Conservation (phyloP, 2,888 invertebrate species). For the Leptinotarsa haldemani region DNA sequence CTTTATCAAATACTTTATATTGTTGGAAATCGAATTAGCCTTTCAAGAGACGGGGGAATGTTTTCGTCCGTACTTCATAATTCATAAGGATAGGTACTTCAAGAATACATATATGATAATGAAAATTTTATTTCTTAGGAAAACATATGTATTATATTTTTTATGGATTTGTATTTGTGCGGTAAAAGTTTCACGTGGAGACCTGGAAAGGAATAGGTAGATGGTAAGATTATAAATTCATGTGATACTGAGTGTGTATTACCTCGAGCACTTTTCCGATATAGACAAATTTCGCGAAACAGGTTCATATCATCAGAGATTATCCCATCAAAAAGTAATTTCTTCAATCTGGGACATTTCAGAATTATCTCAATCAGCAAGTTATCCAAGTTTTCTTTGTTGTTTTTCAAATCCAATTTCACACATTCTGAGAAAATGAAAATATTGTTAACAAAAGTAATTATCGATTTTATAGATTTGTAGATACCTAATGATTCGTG, state of each 20-base stretch:
- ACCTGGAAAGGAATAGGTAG: conserved; percentile 33
- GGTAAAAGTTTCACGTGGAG: conserved; percentile 38
- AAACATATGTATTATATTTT: conserved; percentile 43
- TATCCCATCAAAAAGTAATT: conserved; percentile 66
- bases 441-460: no score
- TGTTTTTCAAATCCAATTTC: conserved; percentile 65
- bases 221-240: background rate
- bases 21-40: no score
- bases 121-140: conserved; percentile 24
- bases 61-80: no score
- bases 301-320: conserved; percentile 63
- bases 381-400: conserved; percentile 66
- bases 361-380: conserved; percentile 61
- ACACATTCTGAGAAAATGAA: conserved; percentile 59
- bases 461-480: conserved; percentile 16
- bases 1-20: no score
- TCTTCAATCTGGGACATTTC: conserved; percentile 63
- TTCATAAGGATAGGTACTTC: no score
- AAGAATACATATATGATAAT: background rate
- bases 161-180: conserved; percentile 39
- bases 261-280: conserved; percentile 39
- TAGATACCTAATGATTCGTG: conserved; percentile 64
- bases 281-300: conserved; percentile 56
- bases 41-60: no score
- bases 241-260: conserved; percentile 1